Base-by-base conservation (phyloP, 2,797 vertebrate species). In the Furcifer pardalis region DNA sequence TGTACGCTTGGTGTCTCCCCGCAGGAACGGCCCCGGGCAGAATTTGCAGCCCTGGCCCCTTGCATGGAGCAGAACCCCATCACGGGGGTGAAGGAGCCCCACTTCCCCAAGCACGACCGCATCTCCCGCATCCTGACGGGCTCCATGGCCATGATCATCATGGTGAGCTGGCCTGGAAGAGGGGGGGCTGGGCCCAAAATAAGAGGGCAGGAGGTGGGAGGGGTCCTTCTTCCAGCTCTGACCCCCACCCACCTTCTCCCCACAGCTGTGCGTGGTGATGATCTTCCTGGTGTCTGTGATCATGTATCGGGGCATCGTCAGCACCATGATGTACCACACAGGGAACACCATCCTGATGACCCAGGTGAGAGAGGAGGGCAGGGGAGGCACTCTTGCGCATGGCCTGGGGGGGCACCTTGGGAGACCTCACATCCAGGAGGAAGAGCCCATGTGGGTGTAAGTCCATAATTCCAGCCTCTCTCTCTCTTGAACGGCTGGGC, bases 201-300 rank as follows among this genome's bases (percentile, higher is more conserved):
- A n/a, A n/a, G n/a, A n/a, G 23, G 37, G 30, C 23, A 9, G 7
- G 25, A 32, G 35, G 44, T 8, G 8, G 15, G 21, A 1, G n/a
- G n/a, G n/a, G n/a, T n/a, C n/a, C 30, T 46, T 12, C 71, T 44
- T 40, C 15, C 9, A 15, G n/a, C 30, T 44, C n/a, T 23, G 21
- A 32, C 19, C n/a, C 15, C 19, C 15, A 1, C 3, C 0, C 46
- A 60, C 46, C 27, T 12, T 32, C 44, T 19, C 15, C 46, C n/a
- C n/a, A 32, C 92, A 97, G 97, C 95, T 97, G 60, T 97, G 93
- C 42, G 95, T 97, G 84, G 96, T 97, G 88, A 96, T 96, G 92
- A 96, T 97, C 86, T 97, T 97, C 93, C 92, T 97, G 93, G 96
- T 97, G 86, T 98, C 97, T 0, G 96, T 97, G 84, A 96, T 97